Conservation (phyloP, 2,113 vertebrate genomes). For the Ranitomeya variabilis region DNA sequence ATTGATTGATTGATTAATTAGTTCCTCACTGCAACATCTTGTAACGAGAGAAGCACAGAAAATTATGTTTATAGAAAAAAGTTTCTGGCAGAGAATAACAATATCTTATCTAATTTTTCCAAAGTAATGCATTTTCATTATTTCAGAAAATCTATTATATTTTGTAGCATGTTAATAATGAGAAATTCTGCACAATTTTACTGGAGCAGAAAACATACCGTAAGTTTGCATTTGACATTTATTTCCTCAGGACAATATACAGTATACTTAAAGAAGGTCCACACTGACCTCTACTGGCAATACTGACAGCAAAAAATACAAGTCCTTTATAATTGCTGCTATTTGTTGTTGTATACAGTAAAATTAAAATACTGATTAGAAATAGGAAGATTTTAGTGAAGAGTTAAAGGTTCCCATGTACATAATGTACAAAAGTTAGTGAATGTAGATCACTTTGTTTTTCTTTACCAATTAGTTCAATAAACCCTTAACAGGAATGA, state of each 20-base stretch:
- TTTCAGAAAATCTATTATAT: slow-evolving; percentile 10
- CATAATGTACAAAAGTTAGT: background rate
- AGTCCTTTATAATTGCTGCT: background rate
- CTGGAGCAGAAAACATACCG: slow-evolving; percentile 5
- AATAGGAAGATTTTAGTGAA: background rate
- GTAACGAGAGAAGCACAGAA: background rate
- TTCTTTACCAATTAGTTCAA: background rate
- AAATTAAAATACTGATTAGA: background rate
- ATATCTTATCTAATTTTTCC: background rate
- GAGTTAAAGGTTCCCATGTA: background rate
- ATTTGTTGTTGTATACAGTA: background rate
- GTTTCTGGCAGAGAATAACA: background rate
- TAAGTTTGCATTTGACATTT: background rate
- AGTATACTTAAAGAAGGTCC: slow-evolving; percentile 18
- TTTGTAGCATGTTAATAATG: background rate
- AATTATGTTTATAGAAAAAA: background rate
- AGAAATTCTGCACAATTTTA: background rate
- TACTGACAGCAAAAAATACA: background rate
- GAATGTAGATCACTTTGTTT: background rate
- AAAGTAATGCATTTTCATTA: slow-evolving; percentile 23
- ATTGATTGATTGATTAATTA: too few relatives aligned
- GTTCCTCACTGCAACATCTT: background rate
- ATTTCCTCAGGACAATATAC: background rate
- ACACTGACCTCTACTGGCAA: slow-evolving; percentile 56
- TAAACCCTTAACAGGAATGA: background rate